A percentile compares a stretch with the other conserved stretches of the same genome.
Conservation (phyloP, 1,140 invertebrate species). For the Sitodiplosis mosellana region DNA sequence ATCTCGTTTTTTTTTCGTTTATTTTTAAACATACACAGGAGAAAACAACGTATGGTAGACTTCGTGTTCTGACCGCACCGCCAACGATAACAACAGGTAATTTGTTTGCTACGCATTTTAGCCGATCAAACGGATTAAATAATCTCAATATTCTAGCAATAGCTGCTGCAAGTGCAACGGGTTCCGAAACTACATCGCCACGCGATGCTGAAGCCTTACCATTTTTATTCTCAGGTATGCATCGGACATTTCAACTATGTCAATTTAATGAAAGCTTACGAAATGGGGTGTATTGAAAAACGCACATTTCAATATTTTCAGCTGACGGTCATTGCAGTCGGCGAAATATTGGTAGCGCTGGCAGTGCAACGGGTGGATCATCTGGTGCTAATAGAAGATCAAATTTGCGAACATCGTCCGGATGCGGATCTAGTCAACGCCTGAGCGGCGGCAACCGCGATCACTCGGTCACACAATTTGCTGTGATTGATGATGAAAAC, state of each 20-base stretch:
- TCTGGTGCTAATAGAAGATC: slow-evolving; percentile 11
- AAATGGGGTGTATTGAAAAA: no score
- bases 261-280: no score
- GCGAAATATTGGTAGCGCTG: not conserved
- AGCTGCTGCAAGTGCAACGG: no score
- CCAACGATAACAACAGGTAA: slow-evolving; percentile 16
- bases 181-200: slow-evolving; percentile 4
- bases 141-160: no score
- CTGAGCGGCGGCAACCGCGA: slow-evolving; percentile 24
- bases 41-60: slow-evolving; percentile 33
- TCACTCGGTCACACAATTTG: slow-evolving; percentile 60
- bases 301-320: no score
- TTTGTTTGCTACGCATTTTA: not conserved
- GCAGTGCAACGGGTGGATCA: slow-evolving; percentile 4
- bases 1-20: no score
- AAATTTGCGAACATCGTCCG: slow-evolving; percentile 20
- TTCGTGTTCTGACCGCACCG: slow-evolving; percentile 38
- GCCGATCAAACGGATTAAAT: no score
- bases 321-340: not conserved
- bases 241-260: no score
- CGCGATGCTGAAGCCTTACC: slow-evolving; percentile 4
- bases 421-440: slow-evolving; percentile 26
- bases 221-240: slow-evolving; percentile 2
- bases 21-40: not conserved
- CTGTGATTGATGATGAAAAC: slow-evolving; percentile 83